Conservation (phyloP, 2,888 invertebrate genomes). For the Dendrolimus houi region DNA sequence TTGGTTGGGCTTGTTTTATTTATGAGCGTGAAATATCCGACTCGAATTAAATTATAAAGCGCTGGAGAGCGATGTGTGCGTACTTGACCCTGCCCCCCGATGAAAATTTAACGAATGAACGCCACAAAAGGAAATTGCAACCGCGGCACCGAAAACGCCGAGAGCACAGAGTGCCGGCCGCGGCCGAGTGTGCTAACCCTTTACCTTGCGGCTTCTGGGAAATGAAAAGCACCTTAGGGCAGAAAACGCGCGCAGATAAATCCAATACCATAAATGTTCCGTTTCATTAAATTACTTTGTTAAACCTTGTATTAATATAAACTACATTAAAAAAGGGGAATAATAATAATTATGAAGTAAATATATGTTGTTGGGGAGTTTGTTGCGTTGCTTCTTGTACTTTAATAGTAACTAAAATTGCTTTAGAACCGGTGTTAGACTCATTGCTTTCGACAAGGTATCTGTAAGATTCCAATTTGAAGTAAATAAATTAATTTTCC, state of each 20-base stretch:
- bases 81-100: slow-evolving; percentile 39
- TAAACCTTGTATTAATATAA: no score
- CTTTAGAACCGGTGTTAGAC: no score
- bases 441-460: no score
- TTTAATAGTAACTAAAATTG: no score
- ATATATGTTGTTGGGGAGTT: no score
- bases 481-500: no score
- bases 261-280: slow-evolving; percentile 1
- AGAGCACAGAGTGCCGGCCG: slow-evolving; percentile 8
- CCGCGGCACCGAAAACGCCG: slow-evolving; percentile 22
- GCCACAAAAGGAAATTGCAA: slow-evolving; percentile 56
- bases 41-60: slow-evolving; percentile 46
- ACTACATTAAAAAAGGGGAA: no score
- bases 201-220: slow-evolving; percentile 33
- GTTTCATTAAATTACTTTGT: no score
- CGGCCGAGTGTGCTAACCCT: slow-evolving; percentile 29
- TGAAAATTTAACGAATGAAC: slow-evolving; percentile 59
- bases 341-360: no score
- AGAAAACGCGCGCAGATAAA: slow-evolving; percentile 21
- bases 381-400: no score
- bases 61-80: slow-evolving; percentile 23
- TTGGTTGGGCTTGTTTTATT: slow-evolving; percentile 43
- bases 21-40: slow-evolving; percentile 39
- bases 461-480: no score
- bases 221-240: slow-evolving; percentile 28